Base-by-base conservation (phyloP, 2,113 vertebrate species). In the Urocynchramus pylzowi region DNA sequence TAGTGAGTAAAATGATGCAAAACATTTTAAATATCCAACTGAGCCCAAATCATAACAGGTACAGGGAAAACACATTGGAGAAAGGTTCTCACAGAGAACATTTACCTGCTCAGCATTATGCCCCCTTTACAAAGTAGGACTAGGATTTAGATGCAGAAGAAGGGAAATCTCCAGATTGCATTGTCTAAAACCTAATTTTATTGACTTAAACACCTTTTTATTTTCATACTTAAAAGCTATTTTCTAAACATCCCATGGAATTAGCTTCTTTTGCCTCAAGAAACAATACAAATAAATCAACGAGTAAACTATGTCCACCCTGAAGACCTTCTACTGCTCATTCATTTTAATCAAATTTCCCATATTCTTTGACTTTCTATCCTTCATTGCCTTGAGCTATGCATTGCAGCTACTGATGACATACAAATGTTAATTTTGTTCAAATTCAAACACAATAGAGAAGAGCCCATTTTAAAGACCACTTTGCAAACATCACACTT, bases 251-350 rank as follows among this genome's bases (percentile, higher is more conserved):
- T 97, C 88, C 85, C 52, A 61, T 91, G 60, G 90, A 94, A 96
- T 96, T 90, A 90, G 86, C 67, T 96, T 84, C 76, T 97, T 82
- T 96, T 93, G 96, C 95, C 85, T 97, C 87, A 97, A 98, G 96
- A 98, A 98, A 45, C 69, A 97, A 97, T 94, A 96, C 95, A 96
- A 96, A 97, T 97, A 98, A 97, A 98, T 98, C 97, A 97, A 87
- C 54, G 12, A 90, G 82, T 91, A 94, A 79, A 84, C 50, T 65
- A 33, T 90, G 94, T 96, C 96, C 95, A 96, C 96, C 96, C 97
- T 96, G 96, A 94, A 95, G 95, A 97, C 81, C 83, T 90, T 96
- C 49, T 90, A 96, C 67, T 91, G 93, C 92, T 97, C 95, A 97
- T 93, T 97, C 92, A 81, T 95, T 98, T 98, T 98, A 97, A 98